These are phyloP conservation scores for Syngnathus rostellatus DNA, from an alignment of 2,797 vertebrate genomes.

Conservation along the genomic window DNA sequence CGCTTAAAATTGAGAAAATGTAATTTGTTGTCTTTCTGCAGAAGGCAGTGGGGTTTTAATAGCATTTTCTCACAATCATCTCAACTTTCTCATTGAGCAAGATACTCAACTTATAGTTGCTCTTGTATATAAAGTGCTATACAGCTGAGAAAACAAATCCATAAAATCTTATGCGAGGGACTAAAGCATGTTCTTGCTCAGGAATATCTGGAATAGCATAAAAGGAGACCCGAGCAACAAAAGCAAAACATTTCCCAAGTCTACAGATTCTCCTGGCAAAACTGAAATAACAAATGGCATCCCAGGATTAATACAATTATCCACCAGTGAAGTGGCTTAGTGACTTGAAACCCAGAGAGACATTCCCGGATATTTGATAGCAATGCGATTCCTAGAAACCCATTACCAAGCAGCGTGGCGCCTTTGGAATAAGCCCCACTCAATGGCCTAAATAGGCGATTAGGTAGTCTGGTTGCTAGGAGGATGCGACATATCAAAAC, in stretches of 20 bases:
- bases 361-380: slow-evolving; percentile 29
- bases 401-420: slow-evolving; percentile 33
- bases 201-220: neutral
- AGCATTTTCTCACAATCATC: neutral
- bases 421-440: slow-evolving; percentile 27
- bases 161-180: too few relatives aligned
- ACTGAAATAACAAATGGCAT: slow-evolving; percentile 9
- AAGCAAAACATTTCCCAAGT: neutral
- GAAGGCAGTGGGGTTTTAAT: neutral
- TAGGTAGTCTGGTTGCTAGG: slow-evolving; percentile 53
- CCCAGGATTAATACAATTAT: slow-evolving; percentile 27
- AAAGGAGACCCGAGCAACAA: neutral
- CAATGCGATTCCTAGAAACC: slow-evolving; percentile 30
- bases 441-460: slow-evolving; percentile 42
- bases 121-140: too few relatives aligned
- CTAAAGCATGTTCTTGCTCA: too few relatives aligned
- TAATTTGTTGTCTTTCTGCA: neutral
- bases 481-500: slow-evolving; percentile 50
- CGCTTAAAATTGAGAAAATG: neutral
- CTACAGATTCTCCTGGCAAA: slow-evolving; percentile 11
- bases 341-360: slow-evolving; percentile 30
- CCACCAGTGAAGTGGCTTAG: slow-evolving; percentile 3
- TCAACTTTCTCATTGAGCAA: neutral
- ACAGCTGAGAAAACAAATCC: too few relatives aligned
- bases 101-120: neutral